Evolutionary conservation across 2,113 vertebrate species (phyloP), one percentile per base, ranked within the genome.

Genomic region (Cricetomys ansorgei): DNA sequence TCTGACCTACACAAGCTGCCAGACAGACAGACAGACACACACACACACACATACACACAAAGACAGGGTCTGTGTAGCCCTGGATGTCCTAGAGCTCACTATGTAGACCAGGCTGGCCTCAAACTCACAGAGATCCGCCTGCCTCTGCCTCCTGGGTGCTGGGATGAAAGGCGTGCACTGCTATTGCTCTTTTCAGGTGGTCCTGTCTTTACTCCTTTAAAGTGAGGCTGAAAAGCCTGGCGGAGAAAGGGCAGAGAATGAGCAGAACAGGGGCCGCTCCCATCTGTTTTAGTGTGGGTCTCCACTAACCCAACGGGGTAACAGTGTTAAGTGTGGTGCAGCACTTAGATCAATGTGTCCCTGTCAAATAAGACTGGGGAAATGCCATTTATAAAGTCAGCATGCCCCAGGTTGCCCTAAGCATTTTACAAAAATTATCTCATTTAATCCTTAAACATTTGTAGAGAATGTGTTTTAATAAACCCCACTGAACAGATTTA

Each of bases 391-490:
- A 77, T 1, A 83, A 40, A 84, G 83, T 10, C 53, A 43, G 87
- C 43, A 65, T 50, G 48, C 15, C 19, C n/a, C 21, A 67, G 31
- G 53, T 37, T 43, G 40, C 11, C 55, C 55, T 57, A 88, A 90
- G 81, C 80, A 62, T 84, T 92, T 93, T 85, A 90, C 4, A 90
- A 92, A 57, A 93, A 77, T 73, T 45, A 77, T 43, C 67, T 93
- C 92, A 25, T 64, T 75, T 57, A 90, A n/a, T 62, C 67, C 87
- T 62, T 17, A 48, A 64, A 69, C 59, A 50, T 7, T 19, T 37
- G 31, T n/a, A 11, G 55, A 23, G 62, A 67, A 43, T 64, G 27
- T 21, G 55, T 53, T 77, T 55, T 70, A 70, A 57, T 72, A 64
- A 76, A 48, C 15, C 55, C 34, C 53, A 57, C 31, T 45, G 45